Evolutionary conservation across 2,797 vertebrate species (phyloP).

Genomic region (Enteromius viviparus): DNA sequence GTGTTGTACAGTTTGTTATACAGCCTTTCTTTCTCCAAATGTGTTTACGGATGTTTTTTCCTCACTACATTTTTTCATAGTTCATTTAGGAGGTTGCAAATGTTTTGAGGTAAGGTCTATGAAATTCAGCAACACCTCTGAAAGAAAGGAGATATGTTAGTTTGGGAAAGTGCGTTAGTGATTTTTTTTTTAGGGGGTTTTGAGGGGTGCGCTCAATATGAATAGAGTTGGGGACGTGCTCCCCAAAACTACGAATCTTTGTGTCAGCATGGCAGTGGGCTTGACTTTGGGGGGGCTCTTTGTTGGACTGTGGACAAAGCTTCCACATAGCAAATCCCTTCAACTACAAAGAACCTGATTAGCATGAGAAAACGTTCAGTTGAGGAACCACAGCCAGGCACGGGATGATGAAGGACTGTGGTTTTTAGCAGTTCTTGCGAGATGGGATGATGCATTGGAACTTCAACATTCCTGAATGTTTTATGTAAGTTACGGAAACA

Average conservation of each 20-base stretch:
- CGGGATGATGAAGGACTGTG: slow-evolving; percentile 36
- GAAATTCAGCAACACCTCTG: not conserved
- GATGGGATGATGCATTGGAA: slow-evolving; percentile 43
- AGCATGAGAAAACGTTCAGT: slow-evolving; percentile 59
- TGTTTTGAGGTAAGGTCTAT: not conserved
- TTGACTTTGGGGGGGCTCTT: slow-evolving; percentile 59
- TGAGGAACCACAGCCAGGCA: slow-evolving; percentile 44
- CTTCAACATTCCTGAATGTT: slow-evolving; percentile 22
- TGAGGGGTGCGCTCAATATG: slow-evolving; percentile 25
- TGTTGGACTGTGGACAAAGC: slow-evolving; percentile 58
- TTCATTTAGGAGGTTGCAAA: not conserved
- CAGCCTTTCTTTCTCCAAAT: not conserved
- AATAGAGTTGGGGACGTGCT: slow-evolving; percentile 36
- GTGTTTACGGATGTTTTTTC: not conserved
- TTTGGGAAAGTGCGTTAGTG: slow-evolving; percentile 13
- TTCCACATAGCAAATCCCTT: slow-evolving; percentile 52
- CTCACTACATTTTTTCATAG: not conserved
- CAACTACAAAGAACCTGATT: slow-evolving; percentile 57
- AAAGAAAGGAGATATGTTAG: not conserved
- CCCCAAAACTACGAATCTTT: slow-evolving; percentile 41
- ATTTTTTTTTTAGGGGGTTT: slow-evolving; percentile 32
- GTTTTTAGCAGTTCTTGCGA: slow-evolving; percentile 23
- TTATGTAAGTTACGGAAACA: not conserved
- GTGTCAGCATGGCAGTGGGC: slow-evolving; percentile 49
- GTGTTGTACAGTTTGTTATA: not conserved